These are phyloP conservation scores for Sialia sialis DNA, from an alignment of 2,113 vertebrate species.

Conservation along the genomic window DNA sequence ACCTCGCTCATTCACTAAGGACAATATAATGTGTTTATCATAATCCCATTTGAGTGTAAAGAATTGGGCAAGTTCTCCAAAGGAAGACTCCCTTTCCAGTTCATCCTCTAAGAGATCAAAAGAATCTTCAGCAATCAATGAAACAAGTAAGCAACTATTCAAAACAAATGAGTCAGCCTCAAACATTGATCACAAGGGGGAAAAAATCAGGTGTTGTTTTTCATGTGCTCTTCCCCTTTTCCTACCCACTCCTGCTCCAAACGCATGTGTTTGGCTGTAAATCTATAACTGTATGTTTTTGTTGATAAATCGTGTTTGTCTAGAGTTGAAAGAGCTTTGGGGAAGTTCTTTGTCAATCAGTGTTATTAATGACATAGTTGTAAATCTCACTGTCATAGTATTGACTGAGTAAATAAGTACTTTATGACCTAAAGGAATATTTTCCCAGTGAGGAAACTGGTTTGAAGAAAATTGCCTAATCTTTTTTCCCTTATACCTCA, in stretches of 20 bases:
- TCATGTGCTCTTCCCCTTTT: neutral
- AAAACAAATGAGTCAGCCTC: neutral
- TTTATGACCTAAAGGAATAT: conserved; percentile 22
- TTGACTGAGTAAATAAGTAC: conserved; percentile 24
- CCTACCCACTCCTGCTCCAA: neutral
- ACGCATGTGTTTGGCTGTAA: accelerated
- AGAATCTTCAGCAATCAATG: neutral
- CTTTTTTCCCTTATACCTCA: neutral
- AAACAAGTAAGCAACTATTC: neutral
- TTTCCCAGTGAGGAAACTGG: neutral
- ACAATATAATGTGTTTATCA: too few relatives aligned
- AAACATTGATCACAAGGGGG: neutral
- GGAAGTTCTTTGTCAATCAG: conserved; percentile 27
- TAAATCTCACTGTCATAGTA: conserved; percentile 17
- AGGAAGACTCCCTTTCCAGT: neutral
- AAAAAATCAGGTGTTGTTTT: neutral
- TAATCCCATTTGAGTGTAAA: neutral
- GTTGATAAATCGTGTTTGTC: neutral
- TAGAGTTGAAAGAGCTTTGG: conserved; percentile 24
- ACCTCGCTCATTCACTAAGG: too few relatives aligned
- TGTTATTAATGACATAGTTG: neutral
- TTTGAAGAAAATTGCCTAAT: neutral
- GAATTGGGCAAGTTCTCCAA: neutral
- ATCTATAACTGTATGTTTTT: neutral
- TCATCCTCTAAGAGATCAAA: neutral